Evolutionary conservation across 92 coral and sea anemone genomes (phyloP).

Genomic region (Porites rus): DNA sequence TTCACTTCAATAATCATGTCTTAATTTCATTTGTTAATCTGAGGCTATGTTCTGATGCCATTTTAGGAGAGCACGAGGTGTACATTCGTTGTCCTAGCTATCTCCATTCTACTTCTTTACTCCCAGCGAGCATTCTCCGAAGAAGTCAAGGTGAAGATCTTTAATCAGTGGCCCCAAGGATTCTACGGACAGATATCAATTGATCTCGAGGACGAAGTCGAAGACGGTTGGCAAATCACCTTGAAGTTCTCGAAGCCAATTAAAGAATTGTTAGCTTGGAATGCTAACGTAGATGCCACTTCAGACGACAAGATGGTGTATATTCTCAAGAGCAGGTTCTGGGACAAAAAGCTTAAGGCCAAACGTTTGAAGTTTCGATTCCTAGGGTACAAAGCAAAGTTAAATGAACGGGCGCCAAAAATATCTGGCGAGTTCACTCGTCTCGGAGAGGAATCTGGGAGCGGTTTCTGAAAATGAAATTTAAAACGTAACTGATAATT

Average conservation of each 20-base stretch:
- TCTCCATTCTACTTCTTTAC: slow-evolving; percentile 7
- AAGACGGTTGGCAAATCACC: slow-evolving; percentile 65
- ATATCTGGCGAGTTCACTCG: slow-evolving; percentile 31
- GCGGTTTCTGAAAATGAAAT: slow-evolving; percentile 10
- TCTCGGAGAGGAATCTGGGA: slow-evolving; percentile 36
- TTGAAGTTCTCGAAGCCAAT: slow-evolving; percentile 43
- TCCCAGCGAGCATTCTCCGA: slow-evolving; percentile 12
- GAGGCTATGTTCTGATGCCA: not conserved
- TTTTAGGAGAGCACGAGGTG: slow-evolving; percentile 13
- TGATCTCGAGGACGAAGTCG: slow-evolving; percentile 32
- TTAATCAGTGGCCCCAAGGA: slow-evolving; percentile 49
- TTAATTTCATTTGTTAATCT: too few species aligned
- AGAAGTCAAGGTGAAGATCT: slow-evolving; percentile 26
- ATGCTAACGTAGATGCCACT: slow-evolving; percentile 22
- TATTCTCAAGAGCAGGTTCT: slow-evolving; percentile 24
- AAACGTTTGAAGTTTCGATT: slow-evolving; percentile 9
- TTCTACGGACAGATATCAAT: slow-evolving; percentile 42
- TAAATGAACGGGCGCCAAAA: not conserved
- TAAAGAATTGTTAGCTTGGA: slow-evolving; percentile 7
- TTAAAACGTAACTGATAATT: not conserved
- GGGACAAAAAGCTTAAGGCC: slow-evolving; percentile 22
- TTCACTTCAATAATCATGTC: too few species aligned
- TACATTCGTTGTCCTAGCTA: not conserved
- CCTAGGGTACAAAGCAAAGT: slow-evolving; percentile 7
- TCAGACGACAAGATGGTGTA: slow-evolving; percentile 26